These are phyloP conservation scores for Salticus scenicus DNA, from an alignment of 2,888 invertebrate species.

Conservation along the genomic window DNA sequence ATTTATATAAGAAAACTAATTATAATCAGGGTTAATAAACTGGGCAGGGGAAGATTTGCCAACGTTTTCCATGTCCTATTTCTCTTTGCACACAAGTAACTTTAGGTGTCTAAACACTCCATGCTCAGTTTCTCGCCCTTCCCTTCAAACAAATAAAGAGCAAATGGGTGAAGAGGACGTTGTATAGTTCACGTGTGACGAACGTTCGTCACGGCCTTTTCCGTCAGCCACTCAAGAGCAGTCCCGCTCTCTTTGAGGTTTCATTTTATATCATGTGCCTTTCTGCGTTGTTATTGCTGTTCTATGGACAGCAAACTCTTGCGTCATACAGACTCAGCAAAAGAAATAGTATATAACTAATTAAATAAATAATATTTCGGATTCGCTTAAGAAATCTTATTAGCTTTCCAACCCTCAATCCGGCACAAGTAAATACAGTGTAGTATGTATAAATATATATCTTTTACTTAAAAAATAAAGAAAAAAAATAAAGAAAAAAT, in stretches of 20 bases:
- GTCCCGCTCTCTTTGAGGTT: slow-evolving; percentile 62
- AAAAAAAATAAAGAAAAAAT: slow-evolving; percentile 48
- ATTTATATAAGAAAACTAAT: not conserved
- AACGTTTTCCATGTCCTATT: slow-evolving; percentile 67
- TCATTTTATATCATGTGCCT: slow-evolving; percentile 70
- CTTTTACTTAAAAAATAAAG: slow-evolving; percentile 58
- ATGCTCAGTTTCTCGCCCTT: slow-evolving; percentile 63
- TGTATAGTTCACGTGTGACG: slow-evolving; percentile 27
- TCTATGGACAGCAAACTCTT: slow-evolving; percentile 61
- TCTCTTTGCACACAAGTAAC: slow-evolving; percentile 68
- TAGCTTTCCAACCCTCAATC: slow-evolving; percentile 64
- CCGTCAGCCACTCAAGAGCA: slow-evolving; percentile 68
- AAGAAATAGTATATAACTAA: not conserved
- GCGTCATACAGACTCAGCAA: slow-evolving; percentile 67
- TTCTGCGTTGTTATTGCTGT: slow-evolving; percentile 70
- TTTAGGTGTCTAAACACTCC: slow-evolving; percentile 69
- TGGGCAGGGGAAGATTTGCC: slow-evolving; percentile 54
- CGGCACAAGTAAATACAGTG: slow-evolving; percentile 45
- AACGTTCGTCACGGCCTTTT: slow-evolving; percentile 51
- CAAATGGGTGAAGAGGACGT: slow-evolving; percentile 13
- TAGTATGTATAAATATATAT: slow-evolving; percentile 27
- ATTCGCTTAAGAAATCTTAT: slow-evolving; percentile 52
- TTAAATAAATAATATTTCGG: slow-evolving; percentile 19
- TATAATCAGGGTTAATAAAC: slow-evolving; percentile 47
- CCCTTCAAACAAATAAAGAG: slow-evolving; percentile 28